Evolutionary conservation across 2,888 invertebrate genomes (phyloP).

Genomic region (Bimastos eiseni): DNA sequence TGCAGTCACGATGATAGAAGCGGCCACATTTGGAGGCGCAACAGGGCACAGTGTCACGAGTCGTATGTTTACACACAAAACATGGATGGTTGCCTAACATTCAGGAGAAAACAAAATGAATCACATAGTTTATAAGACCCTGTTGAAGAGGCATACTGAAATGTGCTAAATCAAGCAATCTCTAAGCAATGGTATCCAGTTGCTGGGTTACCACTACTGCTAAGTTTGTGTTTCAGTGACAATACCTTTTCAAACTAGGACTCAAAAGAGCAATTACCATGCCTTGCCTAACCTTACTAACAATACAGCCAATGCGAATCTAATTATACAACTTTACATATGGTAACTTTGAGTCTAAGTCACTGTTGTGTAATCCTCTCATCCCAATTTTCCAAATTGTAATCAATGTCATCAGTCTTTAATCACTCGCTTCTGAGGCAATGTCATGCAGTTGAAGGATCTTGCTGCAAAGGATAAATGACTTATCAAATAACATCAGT

Average conservation of each 20-base stretch:
- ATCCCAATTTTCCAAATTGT: background rate
- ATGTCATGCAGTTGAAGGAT: background rate
- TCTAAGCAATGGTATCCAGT: background rate
- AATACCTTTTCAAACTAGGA: background rate
- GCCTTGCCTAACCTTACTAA: background rate
- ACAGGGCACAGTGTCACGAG: conserved; percentile 50
- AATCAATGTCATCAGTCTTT: background rate
- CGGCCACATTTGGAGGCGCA: conserved; percentile 54
- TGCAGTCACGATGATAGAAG: conserved; percentile 60
- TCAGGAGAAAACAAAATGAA: background rate
- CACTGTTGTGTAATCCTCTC: background rate
- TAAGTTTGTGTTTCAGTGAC: background rate
- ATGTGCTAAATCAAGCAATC: background rate
- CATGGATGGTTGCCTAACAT: conserved; percentile 55
- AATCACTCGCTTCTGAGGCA: background rate
- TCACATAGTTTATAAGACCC: background rate
- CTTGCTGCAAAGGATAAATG: background rate
- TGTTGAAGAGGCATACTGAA: background rate
- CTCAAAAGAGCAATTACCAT: background rate
- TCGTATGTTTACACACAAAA: conserved; percentile 57
- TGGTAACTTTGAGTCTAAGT: background rate
- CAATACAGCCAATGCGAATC: background rate
- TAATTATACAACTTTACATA: background rate
- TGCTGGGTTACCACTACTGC: background rate
- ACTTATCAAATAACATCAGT: background rate